Base-by-base conservation (phyloP, 2,888 invertebrate genomes). In the Melinaea menophilus region DNA sequence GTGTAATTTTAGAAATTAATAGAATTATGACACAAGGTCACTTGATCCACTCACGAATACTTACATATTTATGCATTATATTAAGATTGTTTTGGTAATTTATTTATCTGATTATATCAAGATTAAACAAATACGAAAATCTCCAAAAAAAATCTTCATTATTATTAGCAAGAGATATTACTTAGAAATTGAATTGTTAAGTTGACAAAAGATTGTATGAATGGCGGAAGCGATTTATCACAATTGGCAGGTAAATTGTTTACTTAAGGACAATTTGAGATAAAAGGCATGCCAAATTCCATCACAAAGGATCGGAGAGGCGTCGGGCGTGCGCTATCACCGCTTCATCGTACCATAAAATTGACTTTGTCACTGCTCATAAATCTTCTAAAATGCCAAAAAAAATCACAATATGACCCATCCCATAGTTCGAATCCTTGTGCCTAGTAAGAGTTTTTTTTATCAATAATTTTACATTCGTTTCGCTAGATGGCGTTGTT, bases 351-450 rank as follows among this genome's bases (percentile, higher is more conserved):
- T 75, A 79, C 85, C 88, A 81, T 85, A 81, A 89, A 89, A 90
- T 90, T 86, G 86, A 89, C 88, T 87, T 85, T 89, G 90, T 89
- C 89, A 88, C 83, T 82, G 82, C 71, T 79, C 84, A 86, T 90
- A 90, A 90, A 90, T 90, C 88, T 89, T 85, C 79, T 71, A 78
- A 74, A 83, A 79, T 77, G 74, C 71, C 66, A 73, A 77, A 79
- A 82, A n/a, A 86, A 84, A 82, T 79, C 78, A 75, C 75, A 76
- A 73, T 70, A 76, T 79, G 82, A 81, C 80, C 75, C 79, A 22
- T 22, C 77, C 78, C 72, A 68, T 73, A 48, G 56, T 77, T 77
- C 74, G 76, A 80, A 77, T 77, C 78, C 79, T 76, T 71, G 72
- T 75, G 72, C 22, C 22, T 22, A 22, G 22, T 22, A 22, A 22